phyloP scores from a whole-genome alignment of 2,797 vertebrate species.

The Tamandua tetradactyla region DNA sequence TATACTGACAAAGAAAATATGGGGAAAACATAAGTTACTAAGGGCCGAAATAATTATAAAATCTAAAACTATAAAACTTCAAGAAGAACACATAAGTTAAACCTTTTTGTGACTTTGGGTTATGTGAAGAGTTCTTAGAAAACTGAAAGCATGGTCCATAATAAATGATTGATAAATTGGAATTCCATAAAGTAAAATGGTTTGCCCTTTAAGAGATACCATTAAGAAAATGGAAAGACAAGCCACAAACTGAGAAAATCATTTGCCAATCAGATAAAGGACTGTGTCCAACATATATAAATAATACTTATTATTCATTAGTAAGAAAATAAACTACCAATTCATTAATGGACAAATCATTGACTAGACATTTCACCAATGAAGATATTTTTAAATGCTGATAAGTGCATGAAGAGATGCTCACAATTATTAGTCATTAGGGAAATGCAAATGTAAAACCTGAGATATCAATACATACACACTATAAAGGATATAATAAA shows the following conservation, averaged over 20 bases:
- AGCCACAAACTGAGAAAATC: not conserved
- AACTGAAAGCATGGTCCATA: not conserved
- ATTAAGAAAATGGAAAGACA: not conserved
- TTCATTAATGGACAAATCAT: not conserved
- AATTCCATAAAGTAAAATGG: not conserved
- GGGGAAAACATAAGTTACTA: not conserved
- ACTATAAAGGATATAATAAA: not conserved
- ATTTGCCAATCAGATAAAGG: not conserved
- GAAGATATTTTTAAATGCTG: not conserved
- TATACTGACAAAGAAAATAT: not conserved
- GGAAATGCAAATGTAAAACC: not conserved
- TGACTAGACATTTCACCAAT: not conserved
- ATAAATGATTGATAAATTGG: not conserved
- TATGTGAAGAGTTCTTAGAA: not conserved
- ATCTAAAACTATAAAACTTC: not conserved
- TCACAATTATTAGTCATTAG: not conserved
- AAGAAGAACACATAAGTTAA: not conserved
- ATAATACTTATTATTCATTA: not conserved
- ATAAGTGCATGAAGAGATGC: not conserved
- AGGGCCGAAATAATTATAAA: not conserved
- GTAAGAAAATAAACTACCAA: not conserved
- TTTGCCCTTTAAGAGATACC: not conserved
- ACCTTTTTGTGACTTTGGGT: not conserved
- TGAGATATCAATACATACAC: not conserved
- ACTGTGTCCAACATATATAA: not conserved